Percentiles rank a stretch among this genome's conserved stretches.
phyloP scores from a whole-genome alignment of 2,113 vertebrate species.

The Tinamus guttatus region DNA sequence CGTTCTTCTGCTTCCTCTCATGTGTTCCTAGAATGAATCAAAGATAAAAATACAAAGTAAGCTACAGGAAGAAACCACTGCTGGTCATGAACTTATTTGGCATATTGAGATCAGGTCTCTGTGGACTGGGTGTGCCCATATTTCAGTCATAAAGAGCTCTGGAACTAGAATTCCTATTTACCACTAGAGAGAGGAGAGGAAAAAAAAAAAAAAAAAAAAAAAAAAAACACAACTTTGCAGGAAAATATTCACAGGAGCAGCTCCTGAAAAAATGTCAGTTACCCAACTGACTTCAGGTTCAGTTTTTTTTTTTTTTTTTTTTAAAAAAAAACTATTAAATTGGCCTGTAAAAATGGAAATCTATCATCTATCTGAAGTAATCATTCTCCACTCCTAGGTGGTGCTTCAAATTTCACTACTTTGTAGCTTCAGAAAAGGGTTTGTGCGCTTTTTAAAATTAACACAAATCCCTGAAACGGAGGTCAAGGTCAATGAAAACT shows the following conservation, averaged over 20 bases:
- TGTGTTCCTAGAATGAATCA: slow-evolving; percentile 60
- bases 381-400: slow-evolving; percentile 4
- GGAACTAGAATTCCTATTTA: slow-evolving; percentile 69
- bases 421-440: not conserved
- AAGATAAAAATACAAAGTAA: slow-evolving; percentile 53
- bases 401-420: slow-evolving; percentile 11
- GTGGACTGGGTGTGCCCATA: slow-evolving; percentile 73
- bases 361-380: not conserved
- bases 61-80: slow-evolving; percentile 74
- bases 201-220: too few relatives aligned
- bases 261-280: not conserved
- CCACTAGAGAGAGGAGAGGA: not conserved
- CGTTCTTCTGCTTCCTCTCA: slow-evolving; percentile 50
- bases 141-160: slow-evolving; percentile 70
- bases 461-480: slow-evolving; percentile 38
- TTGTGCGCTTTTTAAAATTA: slow-evolving; percentile 18
- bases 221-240: not conserved
- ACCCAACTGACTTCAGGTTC: not conserved
- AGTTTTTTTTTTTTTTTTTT: not conserved
- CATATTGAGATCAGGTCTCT: slow-evolving; percentile 66
- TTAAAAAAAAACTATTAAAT: not conserved
- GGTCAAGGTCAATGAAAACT: slow-evolving; percentile 12
- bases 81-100: slow-evolving; percentile 37
- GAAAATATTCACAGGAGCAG: slow-evolving; percentile 26
- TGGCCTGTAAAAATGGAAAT: slow-evolving; percentile 1